phyloP scores from a whole-genome alignment of 2,888 invertebrate genomes.

The Sacculina carcini region DNA sequence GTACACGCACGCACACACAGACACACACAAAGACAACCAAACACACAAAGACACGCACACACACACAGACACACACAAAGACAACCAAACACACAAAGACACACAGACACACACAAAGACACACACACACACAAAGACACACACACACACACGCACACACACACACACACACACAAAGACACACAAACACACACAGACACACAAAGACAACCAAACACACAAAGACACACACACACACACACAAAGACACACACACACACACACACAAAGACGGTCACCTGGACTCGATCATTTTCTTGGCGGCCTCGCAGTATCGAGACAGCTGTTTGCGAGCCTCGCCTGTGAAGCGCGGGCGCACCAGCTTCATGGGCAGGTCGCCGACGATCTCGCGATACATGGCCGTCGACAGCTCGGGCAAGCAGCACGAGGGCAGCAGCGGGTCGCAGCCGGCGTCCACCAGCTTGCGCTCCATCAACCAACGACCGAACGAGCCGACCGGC shows the following conservation, averaged over 20 bases:
- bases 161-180: no score
- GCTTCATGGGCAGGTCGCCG: slow-evolving; percentile 89
- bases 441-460: slow-evolving; percentile 69
- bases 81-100: no score
- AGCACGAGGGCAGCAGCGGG: slow-evolving; percentile 69
- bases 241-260: background rate
- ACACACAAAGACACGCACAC: no score
- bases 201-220: no score
- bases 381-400: slow-evolving; percentile 93
- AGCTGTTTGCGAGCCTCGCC: slow-evolving; percentile 73
- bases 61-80: no score
- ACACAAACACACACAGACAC: no score
- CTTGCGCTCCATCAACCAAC: slow-evolving; percentile 84
- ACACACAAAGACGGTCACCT: slow-evolving; percentile 21
- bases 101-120: no score
- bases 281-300: slow-evolving; percentile 86
- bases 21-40: no score
- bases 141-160: no score
- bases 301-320: slow-evolving; percentile 79
- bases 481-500: slow-evolving; percentile 82
- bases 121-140: no score
- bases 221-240: no score
- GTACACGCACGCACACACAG: no score
- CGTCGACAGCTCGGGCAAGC: slow-evolving; percentile 69
- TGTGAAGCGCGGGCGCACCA: slow-evolving; percentile 80